phyloP scores from a whole-genome alignment of 92 coral and sea anemone genomes.

The Ricordea florida region DNA sequence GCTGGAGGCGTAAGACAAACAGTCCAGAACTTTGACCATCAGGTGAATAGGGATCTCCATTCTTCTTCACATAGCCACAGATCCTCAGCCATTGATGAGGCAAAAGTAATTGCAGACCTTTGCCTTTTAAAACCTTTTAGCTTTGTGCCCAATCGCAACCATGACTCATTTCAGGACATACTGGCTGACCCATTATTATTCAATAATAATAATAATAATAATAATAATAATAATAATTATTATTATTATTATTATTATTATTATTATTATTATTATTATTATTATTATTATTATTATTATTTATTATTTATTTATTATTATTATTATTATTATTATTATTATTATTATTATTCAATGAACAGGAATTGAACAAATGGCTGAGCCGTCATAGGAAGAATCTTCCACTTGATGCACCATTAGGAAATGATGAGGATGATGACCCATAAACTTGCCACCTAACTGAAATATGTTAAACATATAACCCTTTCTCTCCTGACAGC shows the following conservation, averaged over 20 bases:
- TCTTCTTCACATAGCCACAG: conserved; percentile 62
- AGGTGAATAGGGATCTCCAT: conserved; percentile 19
- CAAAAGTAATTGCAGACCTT: conserved; percentile 37
- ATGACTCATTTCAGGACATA: conserved; percentile 51
- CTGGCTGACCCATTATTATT: conserved; percentile 35
- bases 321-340: conserved; percentile 14
- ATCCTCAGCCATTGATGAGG: conserved; percentile 49
- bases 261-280: too few relatives aligned
- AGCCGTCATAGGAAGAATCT: background rate
- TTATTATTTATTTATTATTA: too few relatives aligned
- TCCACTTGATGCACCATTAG: background rate
- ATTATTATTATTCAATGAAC: conserved; percentile 2
- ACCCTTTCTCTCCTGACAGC: too few relatives aligned
- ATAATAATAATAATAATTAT: too few relatives aligned
- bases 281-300: too few relatives aligned
- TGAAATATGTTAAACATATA: too few relatives aligned
- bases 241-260: too few relatives aligned
- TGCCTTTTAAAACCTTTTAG: conserved; percentile 26
- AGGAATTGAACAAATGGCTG: background rate
- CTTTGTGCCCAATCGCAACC: conserved; percentile 7
- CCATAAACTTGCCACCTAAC: background rate
- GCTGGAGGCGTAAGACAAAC: conserved; percentile 48
- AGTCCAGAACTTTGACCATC: conserved; percentile 41
- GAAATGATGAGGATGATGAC: background rate
- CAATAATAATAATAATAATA: too few relatives aligned